A percentile compares a stretch with the other conserved stretches of the same genome.
Evolutionary conservation across 2,113 vertebrate genomes (phyloP).

Genomic region (Takifugu bimaculatus): DNA sequence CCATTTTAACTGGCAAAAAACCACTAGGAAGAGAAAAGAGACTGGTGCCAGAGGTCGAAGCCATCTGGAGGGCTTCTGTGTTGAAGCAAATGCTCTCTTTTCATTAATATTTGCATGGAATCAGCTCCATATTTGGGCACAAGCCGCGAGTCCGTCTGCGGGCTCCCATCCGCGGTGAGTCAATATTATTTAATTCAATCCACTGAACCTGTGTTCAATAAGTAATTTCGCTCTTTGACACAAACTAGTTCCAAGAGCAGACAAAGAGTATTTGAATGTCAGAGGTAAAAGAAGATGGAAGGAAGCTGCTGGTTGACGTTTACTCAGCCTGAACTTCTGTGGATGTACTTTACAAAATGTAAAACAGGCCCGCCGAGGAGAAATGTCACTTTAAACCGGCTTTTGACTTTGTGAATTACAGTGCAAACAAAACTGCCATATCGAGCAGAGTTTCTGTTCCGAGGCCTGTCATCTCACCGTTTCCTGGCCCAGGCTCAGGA

Average conservation of each 20-base stretch:
- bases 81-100: neutral
- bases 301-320: slow-evolving; percentile 33
- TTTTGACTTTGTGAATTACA: slow-evolving; percentile 19
- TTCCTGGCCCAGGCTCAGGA: slow-evolving; percentile 2
- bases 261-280: slow-evolving; percentile 41
- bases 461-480: slow-evolving; percentile 17
- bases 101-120: slow-evolving; percentile 1
- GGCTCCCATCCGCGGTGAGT: slow-evolving; percentile 18
- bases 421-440: slow-evolving; percentile 28
- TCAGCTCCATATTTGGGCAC: slow-evolving; percentile 4
- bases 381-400: slow-evolving; percentile 17
- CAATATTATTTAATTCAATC: slow-evolving; percentile 42
- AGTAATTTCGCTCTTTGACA: slow-evolving; percentile 55
- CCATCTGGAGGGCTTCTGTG: too few species aligned
- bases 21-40: too few species aligned
- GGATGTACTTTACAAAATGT: slow-evolving; percentile 17
- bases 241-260: slow-evolving; percentile 30
- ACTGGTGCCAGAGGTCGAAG: too few species aligned
- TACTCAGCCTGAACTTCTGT: slow-evolving; percentile 23
- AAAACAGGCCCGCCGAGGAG: slow-evolving; percentile 24
- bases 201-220: slow-evolving; percentile 39
- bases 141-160: slow-evolving; percentile 6
- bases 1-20: too few species aligned
- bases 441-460: slow-evolving; percentile 1
- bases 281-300: slow-evolving; percentile 37